Percentiles rank a stretch among this genome's conserved stretches.
Evolutionary conservation across 2,888 invertebrate species (phyloP).

Genomic region (Caenorhabditis wallacei): DNA sequence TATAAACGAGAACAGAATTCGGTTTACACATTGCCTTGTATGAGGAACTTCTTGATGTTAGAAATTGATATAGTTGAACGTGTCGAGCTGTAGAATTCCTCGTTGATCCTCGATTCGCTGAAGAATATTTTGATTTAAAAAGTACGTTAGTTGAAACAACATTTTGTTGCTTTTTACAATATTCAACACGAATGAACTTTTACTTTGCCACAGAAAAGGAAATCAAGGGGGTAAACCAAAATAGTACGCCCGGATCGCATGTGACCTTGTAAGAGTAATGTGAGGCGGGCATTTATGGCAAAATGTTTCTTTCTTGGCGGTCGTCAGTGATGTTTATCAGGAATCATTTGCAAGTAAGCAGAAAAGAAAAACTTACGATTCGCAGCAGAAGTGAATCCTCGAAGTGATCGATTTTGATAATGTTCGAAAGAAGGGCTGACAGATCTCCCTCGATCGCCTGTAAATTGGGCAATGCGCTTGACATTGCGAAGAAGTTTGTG

Average conservation of each 20-base stretch:
- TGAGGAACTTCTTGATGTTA: constrained; percentile 40
- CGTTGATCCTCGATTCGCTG: constrained; percentile 49
- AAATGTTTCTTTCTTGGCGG: constrained; percentile 37
- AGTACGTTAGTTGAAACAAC: no score
- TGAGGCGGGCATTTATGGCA: constrained; percentile 24
- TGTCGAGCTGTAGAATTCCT: constrained; percentile 44
- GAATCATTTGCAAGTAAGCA: not conserved
- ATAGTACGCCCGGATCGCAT: not conserved
- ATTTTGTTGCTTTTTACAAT: no score
- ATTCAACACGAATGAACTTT: no score
- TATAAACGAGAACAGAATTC: constrained; percentile 78
- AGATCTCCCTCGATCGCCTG: constrained; percentile 61
- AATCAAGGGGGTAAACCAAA: not conserved
- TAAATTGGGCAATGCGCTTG: constrained; percentile 31
- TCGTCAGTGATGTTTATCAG: constrained; percentile 54
- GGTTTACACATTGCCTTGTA: constrained; percentile 60
- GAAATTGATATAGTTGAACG: constrained; percentile 43
- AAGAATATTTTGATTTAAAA: not conserved
- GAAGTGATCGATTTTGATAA: constrained; percentile 60
- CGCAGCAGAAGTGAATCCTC: constrained; percentile 61
- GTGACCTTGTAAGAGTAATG: constrained; percentile 17
- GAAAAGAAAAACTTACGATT: constrained; percentile 53
- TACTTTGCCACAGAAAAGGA: not conserved
- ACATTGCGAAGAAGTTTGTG: constrained; percentile 28
- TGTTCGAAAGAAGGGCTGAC: constrained; percentile 60